Percentiles rank a stretch among this genome's conserved stretches.
Evolutionary conservation across 2,888 invertebrate species (phyloP).

Genomic region (Poecilus cupreus): DNA sequence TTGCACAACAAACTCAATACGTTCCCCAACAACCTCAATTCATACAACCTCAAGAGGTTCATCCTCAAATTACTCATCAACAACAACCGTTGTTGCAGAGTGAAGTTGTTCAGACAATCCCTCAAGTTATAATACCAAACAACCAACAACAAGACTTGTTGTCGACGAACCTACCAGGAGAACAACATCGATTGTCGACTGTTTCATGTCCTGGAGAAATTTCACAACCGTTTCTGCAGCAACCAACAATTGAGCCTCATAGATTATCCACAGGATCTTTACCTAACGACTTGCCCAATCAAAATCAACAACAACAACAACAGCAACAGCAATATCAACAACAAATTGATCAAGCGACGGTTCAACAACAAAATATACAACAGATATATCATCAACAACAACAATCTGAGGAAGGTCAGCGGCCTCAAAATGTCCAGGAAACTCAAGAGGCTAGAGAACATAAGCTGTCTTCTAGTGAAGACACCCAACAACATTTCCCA

Average conservation of each 20-base stretch:
- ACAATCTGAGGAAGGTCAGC: conserved; percentile 17
- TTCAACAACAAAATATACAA: conserved; percentile 40
- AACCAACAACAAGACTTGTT: conserved; percentile 49
- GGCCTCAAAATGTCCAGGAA: conserved; percentile 55
- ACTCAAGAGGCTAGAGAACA: background rate
- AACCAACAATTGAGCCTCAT: conserved; percentile 33
- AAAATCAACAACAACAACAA: too few relatives aligned
- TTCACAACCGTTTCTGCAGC: conserved; percentile 32
- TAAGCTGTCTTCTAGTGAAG: conserved; percentile 7
- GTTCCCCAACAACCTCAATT: conserved; percentile 38
- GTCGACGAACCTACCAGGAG: conserved; percentile 38
- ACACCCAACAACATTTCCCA: conserved; percentile 50
- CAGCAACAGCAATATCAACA: conserved; percentile 25
- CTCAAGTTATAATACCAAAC: conserved; percentile 51
- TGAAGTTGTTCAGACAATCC: conserved; percentile 44
- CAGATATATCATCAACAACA: conserved; percentile 30
- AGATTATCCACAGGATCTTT: conserved; percentile 40
- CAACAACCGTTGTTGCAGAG: conserved; percentile 59
- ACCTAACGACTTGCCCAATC: conserved; percentile 31
- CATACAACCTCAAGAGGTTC: conserved; percentile 65
- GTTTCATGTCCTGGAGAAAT: conserved; percentile 69
- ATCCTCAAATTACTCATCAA: conserved; percentile 36
- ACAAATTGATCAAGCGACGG: conserved; percentile 55
- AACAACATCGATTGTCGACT: conserved; percentile 69
- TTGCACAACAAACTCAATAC: conserved; percentile 60